phyloP scores from a whole-genome alignment of 2,888 invertebrate species.

The Coelopa pilipes region DNA sequence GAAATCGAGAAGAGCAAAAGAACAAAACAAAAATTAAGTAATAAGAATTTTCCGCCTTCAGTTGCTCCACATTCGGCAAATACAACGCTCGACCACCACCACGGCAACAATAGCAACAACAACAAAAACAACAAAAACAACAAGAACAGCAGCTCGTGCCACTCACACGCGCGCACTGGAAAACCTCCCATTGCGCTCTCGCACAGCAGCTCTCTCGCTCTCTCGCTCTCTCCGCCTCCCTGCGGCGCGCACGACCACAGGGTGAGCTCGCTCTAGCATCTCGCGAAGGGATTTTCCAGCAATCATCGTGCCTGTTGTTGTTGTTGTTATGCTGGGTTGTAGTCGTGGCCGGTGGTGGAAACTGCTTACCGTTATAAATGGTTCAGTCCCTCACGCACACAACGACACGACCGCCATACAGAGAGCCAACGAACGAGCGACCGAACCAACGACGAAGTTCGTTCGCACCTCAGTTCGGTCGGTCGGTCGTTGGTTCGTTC shows the following conservation, averaged over 20 bases:
- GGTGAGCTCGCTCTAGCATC: neutral
- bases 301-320: constrained; percentile 3
- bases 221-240: no score
- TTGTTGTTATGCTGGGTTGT: neutral
- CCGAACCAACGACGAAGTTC: constrained; percentile 8
- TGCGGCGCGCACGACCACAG: neutral
- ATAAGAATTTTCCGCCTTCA: constrained; percentile 30
- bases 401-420: neutral
- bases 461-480: constrained; percentile 1
- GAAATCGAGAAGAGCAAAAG: constrained; percentile 11
- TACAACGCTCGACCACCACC: constrained; percentile 24
- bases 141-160: neutral
- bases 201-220: neutral
- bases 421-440: constrained; percentile 10
- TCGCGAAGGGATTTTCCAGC: constrained; percentile 16
- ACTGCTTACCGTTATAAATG: constrained; percentile 29
- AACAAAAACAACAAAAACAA: constrained; percentile 8
- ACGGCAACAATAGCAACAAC: constrained; percentile 14
- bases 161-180: constrained; percentile 20
- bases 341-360: constrained; percentile 31
- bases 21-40: neutral
- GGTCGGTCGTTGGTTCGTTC: neutral
- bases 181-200: constrained; percentile 1
- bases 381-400: constrained; percentile 33
- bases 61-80: constrained; percentile 31